A percentile compares a stretch with the other conserved stretches of the same genome.
Evolutionary conservation across 2,888 invertebrate genomes (phyloP).

Genomic region (Diarsia mendica): DNA sequence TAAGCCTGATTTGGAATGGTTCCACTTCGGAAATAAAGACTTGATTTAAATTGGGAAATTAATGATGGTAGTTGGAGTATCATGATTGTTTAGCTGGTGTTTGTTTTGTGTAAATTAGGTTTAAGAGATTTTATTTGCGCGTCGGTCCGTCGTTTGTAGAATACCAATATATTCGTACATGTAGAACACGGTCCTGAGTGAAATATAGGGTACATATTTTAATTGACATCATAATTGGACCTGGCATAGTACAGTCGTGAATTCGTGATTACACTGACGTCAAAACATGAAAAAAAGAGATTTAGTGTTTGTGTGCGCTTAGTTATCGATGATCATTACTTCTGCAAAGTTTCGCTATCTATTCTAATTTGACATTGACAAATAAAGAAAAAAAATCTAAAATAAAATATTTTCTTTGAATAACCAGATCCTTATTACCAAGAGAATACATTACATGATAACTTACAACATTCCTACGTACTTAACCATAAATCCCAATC

Average conservation of each 20-base stretch:
- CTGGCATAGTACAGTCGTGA: too few relatives aligned
- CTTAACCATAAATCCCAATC: conserved; percentile 53
- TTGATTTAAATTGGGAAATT: conserved; percentile 20
- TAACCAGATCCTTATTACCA: background rate
- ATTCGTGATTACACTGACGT: too few relatives aligned
- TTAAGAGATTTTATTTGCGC: too few relatives aligned
- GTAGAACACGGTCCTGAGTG: too few relatives aligned
- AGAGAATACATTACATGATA: conserved; percentile 23
- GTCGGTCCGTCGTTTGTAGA: too few relatives aligned
- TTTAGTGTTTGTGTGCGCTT: background rate
- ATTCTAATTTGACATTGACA: background rate
- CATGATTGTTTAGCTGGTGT: background rate
- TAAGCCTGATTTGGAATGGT: background rate
- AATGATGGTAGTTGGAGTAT: background rate
- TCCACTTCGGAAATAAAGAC: conserved; percentile 4
- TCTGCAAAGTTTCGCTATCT: background rate
- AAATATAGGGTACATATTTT: too few relatives aligned
- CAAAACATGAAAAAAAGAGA: too few relatives aligned
- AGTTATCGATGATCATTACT: background rate
- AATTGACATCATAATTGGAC: too few relatives aligned
- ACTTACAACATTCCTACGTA: conserved; percentile 20
- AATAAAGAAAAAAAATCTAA: background rate
- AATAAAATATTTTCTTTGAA: background rate
- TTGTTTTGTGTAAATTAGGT: too few relatives aligned
- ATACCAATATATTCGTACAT: too few relatives aligned